Evolutionary conservation across 2,888 invertebrate genomes (phyloP).

Genomic region (Trissoscelio sp.): DNA sequence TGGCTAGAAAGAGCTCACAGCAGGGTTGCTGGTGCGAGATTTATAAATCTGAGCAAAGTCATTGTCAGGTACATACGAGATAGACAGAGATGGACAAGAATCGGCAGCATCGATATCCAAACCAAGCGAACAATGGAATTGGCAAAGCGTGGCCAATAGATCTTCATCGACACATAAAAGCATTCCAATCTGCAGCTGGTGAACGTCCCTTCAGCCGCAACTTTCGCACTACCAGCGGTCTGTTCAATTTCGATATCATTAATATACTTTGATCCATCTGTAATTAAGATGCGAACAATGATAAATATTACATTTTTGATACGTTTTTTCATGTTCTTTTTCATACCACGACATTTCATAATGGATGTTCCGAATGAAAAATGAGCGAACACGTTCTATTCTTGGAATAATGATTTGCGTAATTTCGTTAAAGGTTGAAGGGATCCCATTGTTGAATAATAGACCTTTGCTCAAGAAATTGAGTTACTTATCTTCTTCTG

Average conservation of each 20-base stretch:
- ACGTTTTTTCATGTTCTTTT: background rate
- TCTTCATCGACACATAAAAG: constrained; percentile 70
- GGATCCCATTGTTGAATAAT: background rate
- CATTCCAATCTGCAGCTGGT: constrained; percentile 69
- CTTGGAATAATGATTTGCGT: constrained; percentile 30
- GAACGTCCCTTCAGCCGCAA: constrained; percentile 46
- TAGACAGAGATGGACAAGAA: constrained; percentile 57
- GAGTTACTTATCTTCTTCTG: constrained; percentile 6
- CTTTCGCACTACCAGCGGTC: constrained; percentile 49
- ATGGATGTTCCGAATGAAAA: constrained; percentile 43
- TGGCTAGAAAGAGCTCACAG: constrained; percentile 50
- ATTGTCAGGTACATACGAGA: constrained; percentile 65
- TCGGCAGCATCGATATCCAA: constrained; percentile 64
- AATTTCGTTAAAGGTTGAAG: constrained; percentile 1
- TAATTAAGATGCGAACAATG: constrained; percentile 61
- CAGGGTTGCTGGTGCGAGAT: constrained; percentile 56
- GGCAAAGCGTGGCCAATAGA: constrained; percentile 67
- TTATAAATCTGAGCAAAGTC: constrained; percentile 63
- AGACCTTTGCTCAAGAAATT: background rate
- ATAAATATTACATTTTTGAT: constrained; percentile 46
- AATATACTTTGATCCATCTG: constrained; percentile 44
- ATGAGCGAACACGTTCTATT: constrained; percentile 27
- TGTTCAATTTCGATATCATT: constrained; percentile 36
- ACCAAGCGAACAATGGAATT: constrained; percentile 66
- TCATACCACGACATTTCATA: background rate